These are phyloP conservation scores for Leptura quadrifasciata DNA, from an alignment of 2,888 invertebrate genomes.

Conservation along the genomic window DNA sequence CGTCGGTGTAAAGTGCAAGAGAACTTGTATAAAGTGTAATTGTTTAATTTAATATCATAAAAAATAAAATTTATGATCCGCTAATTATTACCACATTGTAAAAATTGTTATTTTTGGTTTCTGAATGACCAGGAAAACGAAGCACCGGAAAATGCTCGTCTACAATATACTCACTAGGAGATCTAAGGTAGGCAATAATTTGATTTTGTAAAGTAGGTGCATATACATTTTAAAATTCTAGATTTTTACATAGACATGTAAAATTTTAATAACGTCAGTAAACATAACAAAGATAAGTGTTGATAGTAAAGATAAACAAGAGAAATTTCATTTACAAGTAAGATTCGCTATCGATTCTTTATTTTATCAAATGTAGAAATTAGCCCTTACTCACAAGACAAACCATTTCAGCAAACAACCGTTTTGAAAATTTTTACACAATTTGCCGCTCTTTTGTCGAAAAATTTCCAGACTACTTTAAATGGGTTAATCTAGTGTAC, in stretches of 20 bases:
- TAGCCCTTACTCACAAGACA: background rate
- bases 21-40: constrained; percentile 2
- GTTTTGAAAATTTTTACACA: background rate
- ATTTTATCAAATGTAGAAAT: background rate
- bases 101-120: constrained; percentile 44
- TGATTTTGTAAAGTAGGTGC: background rate
- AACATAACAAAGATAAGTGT: constrained; percentile 7
- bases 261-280: background rate
- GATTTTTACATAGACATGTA: constrained; percentile 15
- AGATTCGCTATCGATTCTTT: background rate
- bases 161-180: constrained; percentile 79
- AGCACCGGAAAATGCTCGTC: constrained; percentile 75
- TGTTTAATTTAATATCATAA: constrained; percentile 2
- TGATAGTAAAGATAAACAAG: constrained; percentile 7
- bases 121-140: constrained; percentile 64
- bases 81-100: constrained; percentile 25
- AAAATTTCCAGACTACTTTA: background rate
- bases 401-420: background rate
- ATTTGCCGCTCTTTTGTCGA: background rate
- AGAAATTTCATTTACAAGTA: constrained; percentile 2
- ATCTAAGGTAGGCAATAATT: constrained; percentile 75
- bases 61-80: constrained; percentile 17
- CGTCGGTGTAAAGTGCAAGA: background rate
- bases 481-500: background rate
- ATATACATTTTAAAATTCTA: background rate